Percentiles rank a stretch among this genome's conserved stretches.
These are phyloP conservation scores for Yponomeuta sedellus DNA, from an alignment of 2,888 invertebrate genomes.

Conservation along the genomic window DNA sequence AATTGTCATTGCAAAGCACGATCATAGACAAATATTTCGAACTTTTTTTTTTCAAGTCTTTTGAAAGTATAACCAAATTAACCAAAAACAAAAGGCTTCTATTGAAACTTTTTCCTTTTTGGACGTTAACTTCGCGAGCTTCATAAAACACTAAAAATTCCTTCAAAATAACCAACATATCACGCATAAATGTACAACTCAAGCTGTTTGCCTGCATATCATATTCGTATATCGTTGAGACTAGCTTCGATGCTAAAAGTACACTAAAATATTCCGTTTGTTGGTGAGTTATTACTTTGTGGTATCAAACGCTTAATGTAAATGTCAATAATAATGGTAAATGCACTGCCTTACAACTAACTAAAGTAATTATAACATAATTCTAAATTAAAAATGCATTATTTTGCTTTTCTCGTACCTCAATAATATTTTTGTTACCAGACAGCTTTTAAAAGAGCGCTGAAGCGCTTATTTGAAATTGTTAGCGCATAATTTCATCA, in stretches of 20 bases:
- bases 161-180: constrained; percentile 49
- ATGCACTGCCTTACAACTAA: constrained; percentile 71
- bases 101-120: background rate
- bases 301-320: constrained; percentile 50
- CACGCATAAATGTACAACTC: constrained; percentile 54
- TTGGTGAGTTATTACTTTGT: constrained; percentile 19
- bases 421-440: background rate
- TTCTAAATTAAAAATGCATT: constrained; percentile 1
- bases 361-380: constrained; percentile 33
- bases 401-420: background rate
- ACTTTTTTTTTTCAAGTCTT: too few relatives aligned
- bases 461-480: constrained; percentile 33
- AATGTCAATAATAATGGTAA: constrained; percentile 30
- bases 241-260: constrained; percentile 7
- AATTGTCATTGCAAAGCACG: too few relatives aligned
- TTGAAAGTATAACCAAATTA: background rate
- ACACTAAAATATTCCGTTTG: background rate
- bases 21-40: background rate
- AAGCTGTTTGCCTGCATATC: constrained; percentile 61
- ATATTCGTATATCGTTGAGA: constrained; percentile 26
- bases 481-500: constrained; percentile 21
- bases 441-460: constrained; percentile 22
- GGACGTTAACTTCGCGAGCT: background rate
- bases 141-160: constrained; percentile 21
- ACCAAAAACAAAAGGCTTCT: background rate